Conservation (phyloP, 2,888 invertebrate species). For the Sarcophaga carnaria region DNA sequence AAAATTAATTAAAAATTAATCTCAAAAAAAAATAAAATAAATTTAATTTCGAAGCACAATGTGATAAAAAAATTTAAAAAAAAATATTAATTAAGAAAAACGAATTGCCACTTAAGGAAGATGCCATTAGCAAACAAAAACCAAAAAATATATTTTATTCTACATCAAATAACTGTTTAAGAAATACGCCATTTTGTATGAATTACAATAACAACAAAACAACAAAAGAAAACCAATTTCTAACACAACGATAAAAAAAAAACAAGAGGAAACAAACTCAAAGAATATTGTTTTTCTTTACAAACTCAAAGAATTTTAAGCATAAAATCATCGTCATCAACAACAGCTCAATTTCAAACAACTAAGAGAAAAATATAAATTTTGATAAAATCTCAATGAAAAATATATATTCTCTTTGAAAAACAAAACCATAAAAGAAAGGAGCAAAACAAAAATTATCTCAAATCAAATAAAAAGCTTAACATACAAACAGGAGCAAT, state of each 20-base stretch:
- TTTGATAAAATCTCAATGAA: background rate
- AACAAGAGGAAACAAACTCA: constrained; percentile 20
- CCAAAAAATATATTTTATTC: background rate
- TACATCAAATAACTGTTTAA: constrained; percentile 44
- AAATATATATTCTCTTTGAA: background rate
- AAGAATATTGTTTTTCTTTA: constrained; percentile 6
- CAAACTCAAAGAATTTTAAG: constrained; percentile 15
- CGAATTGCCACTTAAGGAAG: constrained; percentile 6
- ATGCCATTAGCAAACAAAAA: background rate
- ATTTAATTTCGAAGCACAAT: constrained; percentile 50
- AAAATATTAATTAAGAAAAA: constrained; percentile 13
- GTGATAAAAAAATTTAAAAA: constrained; percentile 49
- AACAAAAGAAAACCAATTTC: constrained; percentile 40
- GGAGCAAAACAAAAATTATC: constrained; percentile 13
- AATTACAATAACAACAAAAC: constrained; percentile 6
- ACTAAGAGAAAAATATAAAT: constrained; percentile 37
- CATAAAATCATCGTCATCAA: background rate
- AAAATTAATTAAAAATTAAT: constrained; percentile 39
- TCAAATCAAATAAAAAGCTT: background rate
- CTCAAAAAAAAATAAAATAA: constrained; percentile 18
- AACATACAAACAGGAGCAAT: constrained; percentile 26
- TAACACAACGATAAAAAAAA: constrained; percentile 33
- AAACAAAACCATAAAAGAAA: constrained; percentile 7
- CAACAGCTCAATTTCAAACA: constrained; percentile 66
- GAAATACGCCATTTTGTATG: constrained; percentile 68